phyloP scores from a whole-genome alignment of 2,797 vertebrate species.

The Lagocephalus sceleratus region DNA sequence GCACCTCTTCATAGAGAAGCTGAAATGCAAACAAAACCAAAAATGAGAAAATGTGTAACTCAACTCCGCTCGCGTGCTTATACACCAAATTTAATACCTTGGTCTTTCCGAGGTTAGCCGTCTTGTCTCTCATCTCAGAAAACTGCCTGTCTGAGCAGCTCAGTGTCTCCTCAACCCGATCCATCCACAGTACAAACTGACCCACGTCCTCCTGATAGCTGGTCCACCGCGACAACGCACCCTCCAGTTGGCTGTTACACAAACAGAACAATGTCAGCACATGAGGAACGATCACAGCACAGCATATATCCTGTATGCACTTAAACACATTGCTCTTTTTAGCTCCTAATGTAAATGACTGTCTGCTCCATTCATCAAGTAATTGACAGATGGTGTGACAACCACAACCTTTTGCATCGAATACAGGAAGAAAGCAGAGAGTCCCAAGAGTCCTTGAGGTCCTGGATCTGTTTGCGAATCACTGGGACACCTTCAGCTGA shows the following conservation, averaged over 20 bases:
- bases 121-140: constrained; percentile 92
- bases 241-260: constrained; percentile 87
- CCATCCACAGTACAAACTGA: constrained; percentile 93
- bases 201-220: constrained; percentile 95
- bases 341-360: constrained; percentile 40
- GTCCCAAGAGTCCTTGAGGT: constrained; percentile 92
- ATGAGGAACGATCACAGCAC: constrained; percentile 7
- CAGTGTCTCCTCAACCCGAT: constrained; percentile 84
- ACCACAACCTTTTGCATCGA: constrained; percentile 90
- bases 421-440: constrained; percentile 87
- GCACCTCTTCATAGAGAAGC: constrained; percentile 92
- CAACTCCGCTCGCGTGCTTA: not conserved
- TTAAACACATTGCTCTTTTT: constrained; percentile 31
- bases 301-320: not conserved
- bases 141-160: constrained; percentile 81
- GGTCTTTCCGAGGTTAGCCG: constrained; percentile 85
- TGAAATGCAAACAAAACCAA: constrained; percentile 52
- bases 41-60: too few species aligned
- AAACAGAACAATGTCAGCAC: constrained; percentile 19
- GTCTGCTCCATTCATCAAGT: constrained; percentile 24
- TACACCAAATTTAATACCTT: constrained; percentile 76
- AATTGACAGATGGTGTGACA: constrained; percentile 21
- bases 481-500: constrained; percentile 87
- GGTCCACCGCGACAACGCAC: constrained; percentile 94
- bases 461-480: constrained; percentile 88